Base-by-base conservation (phyloP, 2,113 vertebrate genomes). In the Lates calcarifer region DNA sequence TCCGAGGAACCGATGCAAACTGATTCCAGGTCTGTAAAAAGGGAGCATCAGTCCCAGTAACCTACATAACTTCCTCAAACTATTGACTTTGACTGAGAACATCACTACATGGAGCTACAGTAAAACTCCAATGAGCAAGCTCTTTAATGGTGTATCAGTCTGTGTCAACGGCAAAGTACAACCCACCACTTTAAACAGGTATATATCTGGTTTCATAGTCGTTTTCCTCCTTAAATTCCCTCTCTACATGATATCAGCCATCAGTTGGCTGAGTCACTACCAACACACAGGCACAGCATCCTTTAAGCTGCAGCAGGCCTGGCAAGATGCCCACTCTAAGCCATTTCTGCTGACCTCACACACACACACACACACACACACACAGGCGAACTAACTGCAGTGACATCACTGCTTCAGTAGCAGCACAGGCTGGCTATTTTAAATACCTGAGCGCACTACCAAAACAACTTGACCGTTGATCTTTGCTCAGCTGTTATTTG, bases 231-330 rank as follows among this genome's bases (percentile, higher is more conserved):
- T 81, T 66, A 0, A 31, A 56, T 24, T n/a, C 31, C 33, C 18
- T 29, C 26, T 35, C 58, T 22, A 10, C 31, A 57, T 61, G 55
- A 79, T 31, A 60, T 77, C 71, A 84, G 72, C 29, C 2, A 0
- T 65, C 73, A 81, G 51, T 39, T 47, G 55, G 58, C 57, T 45
- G 68, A 70, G 72, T 86, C 79, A 78, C 35, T 74, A 51, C 62
- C 57, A 10, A 58, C 73, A 72, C 14, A 26, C 26, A 55, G 58
- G 24, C 41, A 24, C 9, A 6, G 49, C 76, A 39, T 61, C 69
- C 53, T 84, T 69, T 80, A 77, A 81, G 64, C 77, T 67, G 78
- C 61, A 69, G 77, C 73, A 53, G 49, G 41, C 39, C 66, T 74
- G 77, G 35, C 70, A 41, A 0, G 49, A 37, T 60, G 75, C 86